These are phyloP conservation scores for Holocentrus rufus DNA, from an alignment of 2,797 vertebrate species.

Conservation along the genomic window DNA sequence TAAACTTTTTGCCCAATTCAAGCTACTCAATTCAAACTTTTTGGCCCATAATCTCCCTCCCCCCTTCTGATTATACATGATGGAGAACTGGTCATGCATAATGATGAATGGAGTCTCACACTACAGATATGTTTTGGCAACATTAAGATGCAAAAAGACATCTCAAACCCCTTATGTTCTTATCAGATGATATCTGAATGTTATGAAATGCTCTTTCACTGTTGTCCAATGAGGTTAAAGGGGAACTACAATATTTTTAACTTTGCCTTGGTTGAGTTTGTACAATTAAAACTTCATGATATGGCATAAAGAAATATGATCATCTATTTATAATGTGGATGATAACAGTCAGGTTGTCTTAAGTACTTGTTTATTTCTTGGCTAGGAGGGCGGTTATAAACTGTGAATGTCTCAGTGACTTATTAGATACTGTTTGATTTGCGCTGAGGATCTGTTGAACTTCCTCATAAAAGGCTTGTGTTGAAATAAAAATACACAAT, in stretches of 20 bases:
- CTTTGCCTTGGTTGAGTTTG: conserved; percentile 49
- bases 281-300: conserved; percentile 42
- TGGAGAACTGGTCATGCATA: conserved; percentile 4
- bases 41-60: too few relatives aligned
- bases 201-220: conserved; percentile 28
- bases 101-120: conserved; percentile 13
- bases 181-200: not conserved
- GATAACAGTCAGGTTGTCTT: conserved; percentile 41
- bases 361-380: conserved; percentile 55
- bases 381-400: conserved; percentile 48
- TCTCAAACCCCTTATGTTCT: conserved; percentile 21
- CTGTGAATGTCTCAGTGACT: conserved; percentile 70
- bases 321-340: conserved; percentile 41
- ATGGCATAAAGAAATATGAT: conserved; percentile 41
- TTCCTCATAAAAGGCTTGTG: conserved; percentile 35
- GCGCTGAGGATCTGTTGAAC: not conserved
- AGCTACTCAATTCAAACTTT: too few relatives aligned
- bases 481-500: conserved; percentile 45
- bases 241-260: conserved; percentile 18
- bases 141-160: conserved; percentile 23
- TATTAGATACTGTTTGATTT: conserved; percentile 53
- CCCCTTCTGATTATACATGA: not conserved
- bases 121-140: conserved; percentile 29
- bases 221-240: conserved; percentile 23
- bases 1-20: not conserved